A percentile compares a stretch with the other conserved stretches of the same genome.
These are phyloP conservation scores for Dinomys branickii DNA, from an alignment of 2,113 vertebrate genomes.

Conservation along the genomic window DNA sequence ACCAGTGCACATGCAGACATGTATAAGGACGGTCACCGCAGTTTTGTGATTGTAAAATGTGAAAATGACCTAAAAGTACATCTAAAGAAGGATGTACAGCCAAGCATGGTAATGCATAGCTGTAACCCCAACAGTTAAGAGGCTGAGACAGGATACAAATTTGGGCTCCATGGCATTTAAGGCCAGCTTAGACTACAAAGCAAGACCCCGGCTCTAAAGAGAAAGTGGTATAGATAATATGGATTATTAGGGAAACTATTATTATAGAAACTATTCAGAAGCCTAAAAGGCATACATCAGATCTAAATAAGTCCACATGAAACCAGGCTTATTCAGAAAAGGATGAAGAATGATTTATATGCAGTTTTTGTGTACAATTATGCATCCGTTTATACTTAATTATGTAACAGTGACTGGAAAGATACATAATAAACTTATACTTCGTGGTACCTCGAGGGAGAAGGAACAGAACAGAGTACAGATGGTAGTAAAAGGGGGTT, in stretches of 20 bases:
- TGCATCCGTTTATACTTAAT: neutral
- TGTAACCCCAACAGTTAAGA: neutral
- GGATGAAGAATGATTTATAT: neutral
- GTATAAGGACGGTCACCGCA: neutral
- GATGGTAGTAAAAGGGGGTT: neutral
- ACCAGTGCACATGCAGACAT: neutral
- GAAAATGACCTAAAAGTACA: neutral
- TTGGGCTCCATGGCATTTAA: neutral
- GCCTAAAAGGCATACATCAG: neutral
- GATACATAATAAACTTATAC: neutral
- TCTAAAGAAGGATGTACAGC: neutral
- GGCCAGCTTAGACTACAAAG: neutral
- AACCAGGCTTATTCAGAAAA: conserved; percentile 3
- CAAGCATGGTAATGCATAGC: neutral
- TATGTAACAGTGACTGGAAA: neutral
- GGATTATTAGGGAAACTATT: neutral
- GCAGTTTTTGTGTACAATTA: neutral
- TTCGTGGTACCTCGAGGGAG: neutral
- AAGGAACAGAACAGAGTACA: neutral
- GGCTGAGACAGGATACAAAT: neutral
- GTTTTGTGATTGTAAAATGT: neutral
- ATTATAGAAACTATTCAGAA: neutral
- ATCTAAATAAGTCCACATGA: neutral
- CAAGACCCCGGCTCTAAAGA: neutral
- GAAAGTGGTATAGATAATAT: neutral